A percentile compares a stretch with the other conserved stretches of the same genome.
These are phyloP conservation scores for Mastacembelus armatus DNA, from an alignment of 2,797 vertebrate species.

Conservation along the genomic window DNA sequence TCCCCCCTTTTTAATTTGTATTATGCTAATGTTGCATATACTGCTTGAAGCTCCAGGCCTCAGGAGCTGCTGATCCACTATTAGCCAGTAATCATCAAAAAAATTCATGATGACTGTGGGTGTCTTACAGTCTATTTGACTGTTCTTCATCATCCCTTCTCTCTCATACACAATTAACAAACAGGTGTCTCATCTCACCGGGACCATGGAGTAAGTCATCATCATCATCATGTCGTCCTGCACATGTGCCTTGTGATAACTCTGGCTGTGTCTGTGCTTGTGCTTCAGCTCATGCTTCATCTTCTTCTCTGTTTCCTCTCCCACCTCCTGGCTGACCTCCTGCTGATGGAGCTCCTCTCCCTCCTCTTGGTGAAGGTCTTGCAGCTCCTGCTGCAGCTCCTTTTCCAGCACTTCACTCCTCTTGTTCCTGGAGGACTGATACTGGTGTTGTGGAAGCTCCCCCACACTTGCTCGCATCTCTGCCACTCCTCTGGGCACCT, in stretches of 20 bases:
- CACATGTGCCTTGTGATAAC: constrained; percentile 76
- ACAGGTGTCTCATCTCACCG: constrained; percentile 84
- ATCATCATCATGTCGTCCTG: constrained; percentile 91
- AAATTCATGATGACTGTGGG: background rate
- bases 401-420: constrained; percentile 77
- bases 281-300: constrained; percentile 57
- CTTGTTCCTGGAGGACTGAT: constrained; percentile 85
- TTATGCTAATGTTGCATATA: background rate
- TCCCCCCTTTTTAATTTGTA: too few species aligned
- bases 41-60: too few species aligned
- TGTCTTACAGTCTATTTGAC: background rate
- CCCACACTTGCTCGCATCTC: constrained; percentile 28
- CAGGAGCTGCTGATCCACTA: background rate
- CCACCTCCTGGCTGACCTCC: constrained; percentile 75
- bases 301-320: constrained; percentile 66
- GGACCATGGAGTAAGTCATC: constrained; percentile 98
- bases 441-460: constrained; percentile 53
- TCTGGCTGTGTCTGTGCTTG: constrained; percentile 62
- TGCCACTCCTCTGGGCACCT: constrained; percentile 74
- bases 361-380: constrained; percentile 24
- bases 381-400: constrained; percentile 61
- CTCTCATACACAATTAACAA: background rate
- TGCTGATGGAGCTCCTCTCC: constrained; percentile 30
- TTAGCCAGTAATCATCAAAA: background rate
- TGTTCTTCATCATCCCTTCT: background rate